Percentiles rank a stretch among this genome's conserved stretches.
phyloP scores from a whole-genome alignment of 2,888 invertebrate species.

The Falcaria lacertinaria region DNA sequence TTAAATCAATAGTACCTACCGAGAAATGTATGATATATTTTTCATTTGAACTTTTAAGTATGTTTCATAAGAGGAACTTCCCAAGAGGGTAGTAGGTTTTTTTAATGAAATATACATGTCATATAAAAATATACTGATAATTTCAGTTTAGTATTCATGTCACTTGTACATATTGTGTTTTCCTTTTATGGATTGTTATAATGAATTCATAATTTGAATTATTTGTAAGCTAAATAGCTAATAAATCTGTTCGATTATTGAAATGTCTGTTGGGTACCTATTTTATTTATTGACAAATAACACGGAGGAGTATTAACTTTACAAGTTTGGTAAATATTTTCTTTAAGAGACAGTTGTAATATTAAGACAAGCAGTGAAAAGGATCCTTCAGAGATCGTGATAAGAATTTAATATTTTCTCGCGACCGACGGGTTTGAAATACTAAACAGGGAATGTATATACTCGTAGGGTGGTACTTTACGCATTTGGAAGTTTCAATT shows the following conservation, averaged over 20 bases:
- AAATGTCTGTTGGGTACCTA: too few relatives aligned
- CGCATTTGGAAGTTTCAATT: too few relatives aligned
- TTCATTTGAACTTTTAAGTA: too few relatives aligned
- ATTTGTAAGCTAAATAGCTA: background rate
- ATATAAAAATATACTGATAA: too few relatives aligned
- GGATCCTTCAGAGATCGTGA: slow-evolving; percentile 25
- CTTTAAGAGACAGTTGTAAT: slow-evolving; percentile 32
- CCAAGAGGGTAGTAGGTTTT: too few relatives aligned
- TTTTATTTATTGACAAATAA: background rate
- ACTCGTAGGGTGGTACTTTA: background rate
- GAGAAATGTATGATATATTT: too few relatives aligned
- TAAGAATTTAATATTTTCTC: slow-evolving; percentile 27
- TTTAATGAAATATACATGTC: too few relatives aligned
- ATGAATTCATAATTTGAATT: background rate
- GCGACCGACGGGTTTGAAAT: slow-evolving; percentile 24
- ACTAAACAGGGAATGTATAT: slow-evolving; percentile 17
- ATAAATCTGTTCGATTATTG: too few relatives aligned
- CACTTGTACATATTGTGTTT: too few relatives aligned
- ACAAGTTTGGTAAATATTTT: slow-evolving; percentile 35
- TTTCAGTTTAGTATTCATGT: too few relatives aligned
- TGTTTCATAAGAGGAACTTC: too few relatives aligned
- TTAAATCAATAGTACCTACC: too few relatives aligned
- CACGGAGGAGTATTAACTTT: background rate
- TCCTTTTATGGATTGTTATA: background rate
- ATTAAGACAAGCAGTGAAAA: slow-evolving; percentile 28